Conservation (phyloP, 1,140 invertebrate species). For the Lysiphlebus fabarum region DNA sequence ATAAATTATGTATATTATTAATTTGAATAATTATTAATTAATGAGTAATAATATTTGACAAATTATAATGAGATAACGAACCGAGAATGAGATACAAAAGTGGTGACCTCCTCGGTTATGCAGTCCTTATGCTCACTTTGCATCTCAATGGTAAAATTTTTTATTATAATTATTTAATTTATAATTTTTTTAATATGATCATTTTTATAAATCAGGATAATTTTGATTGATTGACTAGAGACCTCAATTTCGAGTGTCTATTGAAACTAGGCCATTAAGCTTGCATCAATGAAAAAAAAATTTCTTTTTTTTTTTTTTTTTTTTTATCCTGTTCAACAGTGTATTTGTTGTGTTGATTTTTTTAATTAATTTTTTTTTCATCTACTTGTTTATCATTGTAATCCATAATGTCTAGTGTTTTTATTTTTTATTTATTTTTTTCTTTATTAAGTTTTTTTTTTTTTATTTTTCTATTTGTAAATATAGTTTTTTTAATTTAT, state of each 20-base stretch:
- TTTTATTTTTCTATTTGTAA: no score
- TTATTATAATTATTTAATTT: background rate
- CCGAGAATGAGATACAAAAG: constrained; percentile 53
- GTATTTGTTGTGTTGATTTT: no score
- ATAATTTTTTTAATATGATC: no score
- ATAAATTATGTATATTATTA: constrained; percentile 1
- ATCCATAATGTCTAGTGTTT: no score
- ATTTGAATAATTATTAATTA: constrained; percentile 19
- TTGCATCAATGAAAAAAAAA: no score
- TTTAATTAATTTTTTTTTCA: no score
- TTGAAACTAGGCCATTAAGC: background rate
- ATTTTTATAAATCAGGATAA: no score
- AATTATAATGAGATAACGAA: constrained; percentile 53
- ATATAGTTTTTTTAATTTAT: no score
- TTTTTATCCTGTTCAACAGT: no score
- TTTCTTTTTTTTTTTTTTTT: no score
- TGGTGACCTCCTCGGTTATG: constrained; percentile 51
- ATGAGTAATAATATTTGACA: constrained; percentile 5
- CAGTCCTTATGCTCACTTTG: constrained; percentile 48
- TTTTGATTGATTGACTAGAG: no score
- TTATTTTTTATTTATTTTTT: background rate
- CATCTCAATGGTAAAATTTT: constrained; percentile 45
- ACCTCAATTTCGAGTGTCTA: background rate
- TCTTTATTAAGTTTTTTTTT: background rate
- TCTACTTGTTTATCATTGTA: no score